Evolutionary conservation across 2,888 invertebrate species (phyloP).

Genomic region (Tenthredo amoena): DNA sequence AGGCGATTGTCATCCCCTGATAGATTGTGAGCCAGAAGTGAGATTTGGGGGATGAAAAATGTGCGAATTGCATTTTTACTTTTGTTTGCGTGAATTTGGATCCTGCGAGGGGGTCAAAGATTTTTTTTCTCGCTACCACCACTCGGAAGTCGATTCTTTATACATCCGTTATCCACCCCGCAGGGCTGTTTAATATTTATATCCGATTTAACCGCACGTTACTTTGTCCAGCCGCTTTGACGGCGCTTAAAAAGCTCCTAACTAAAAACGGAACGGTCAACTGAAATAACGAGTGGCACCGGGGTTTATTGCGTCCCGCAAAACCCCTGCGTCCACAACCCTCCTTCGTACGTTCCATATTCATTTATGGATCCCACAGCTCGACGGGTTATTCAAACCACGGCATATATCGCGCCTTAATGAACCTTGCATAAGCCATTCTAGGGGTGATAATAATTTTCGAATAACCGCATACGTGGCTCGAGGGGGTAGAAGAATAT

Average conservation of each 20-base stretch:
- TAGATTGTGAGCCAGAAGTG: background rate
- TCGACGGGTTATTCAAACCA: background rate
- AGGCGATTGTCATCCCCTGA: background rate
- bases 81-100: background rate
- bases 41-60: background rate
- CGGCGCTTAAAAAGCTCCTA: slow-evolving; percentile 17
- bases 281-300: slow-evolving; percentile 19
- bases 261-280: slow-evolving; percentile 15
- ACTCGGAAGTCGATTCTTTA: background rate
- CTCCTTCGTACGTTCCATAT: slow-evolving; percentile 1
- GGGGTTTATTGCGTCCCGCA: background rate
- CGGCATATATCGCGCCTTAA: background rate
- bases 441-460: background rate
- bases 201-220: background rate
- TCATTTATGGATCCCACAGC: slow-evolving; percentile 18
- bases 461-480: background rate
- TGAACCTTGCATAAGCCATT: slow-evolving; percentile 11
- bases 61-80: too few relatives aligned
- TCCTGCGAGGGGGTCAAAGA: background rate
- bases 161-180: background rate
- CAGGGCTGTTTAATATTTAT: slow-evolving; percentile 19
- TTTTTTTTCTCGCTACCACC: background rate
- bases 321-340: background rate
- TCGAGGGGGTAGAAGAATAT: background rate
- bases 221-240: background rate